Evolutionary conservation across 2,888 invertebrate species (phyloP).

Genomic region (Oligia fasciuncula): DNA sequence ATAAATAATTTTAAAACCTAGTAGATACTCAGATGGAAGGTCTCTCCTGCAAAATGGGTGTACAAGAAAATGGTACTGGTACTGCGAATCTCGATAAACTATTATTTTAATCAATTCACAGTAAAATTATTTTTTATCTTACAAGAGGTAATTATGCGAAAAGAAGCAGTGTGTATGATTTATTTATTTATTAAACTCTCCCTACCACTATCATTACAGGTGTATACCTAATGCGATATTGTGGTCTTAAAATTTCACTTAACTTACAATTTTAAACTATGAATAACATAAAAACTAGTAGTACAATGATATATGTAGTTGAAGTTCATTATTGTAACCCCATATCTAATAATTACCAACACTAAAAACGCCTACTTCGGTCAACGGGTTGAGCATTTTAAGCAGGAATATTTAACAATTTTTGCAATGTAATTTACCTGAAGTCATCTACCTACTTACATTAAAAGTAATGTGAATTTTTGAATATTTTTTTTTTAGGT

Average conservation of each 20-base stretch:
- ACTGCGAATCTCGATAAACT: not conserved
- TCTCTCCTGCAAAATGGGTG: not conserved
- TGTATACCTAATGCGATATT: too few relatives aligned
- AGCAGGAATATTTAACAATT: not conserved
- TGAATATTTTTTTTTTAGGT: not conserved
- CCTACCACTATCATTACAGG: too few relatives aligned
- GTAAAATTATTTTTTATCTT: not conserved
- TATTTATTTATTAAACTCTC: too few relatives aligned
- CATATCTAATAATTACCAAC: not conserved
- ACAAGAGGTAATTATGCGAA: too few relatives aligned
- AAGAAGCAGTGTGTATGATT: not conserved
- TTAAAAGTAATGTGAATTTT: not conserved
- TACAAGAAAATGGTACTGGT: not conserved
- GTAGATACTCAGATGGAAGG: not conserved
- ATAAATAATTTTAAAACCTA: not conserved
- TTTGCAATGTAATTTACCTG: not conserved
- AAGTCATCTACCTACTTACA: not conserved
- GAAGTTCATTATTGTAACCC: too few relatives aligned
- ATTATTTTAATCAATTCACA: not conserved
- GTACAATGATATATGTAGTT: not conserved
- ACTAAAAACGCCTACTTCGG: too few relatives aligned
- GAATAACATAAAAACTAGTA: too few relatives aligned
- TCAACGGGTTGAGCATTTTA: not conserved
- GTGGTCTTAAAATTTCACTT: too few relatives aligned
- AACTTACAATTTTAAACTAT: too few relatives aligned